Evolutionary conservation across 2,888 invertebrate species (phyloP).

Genomic region (Lagria hirta): DNA sequence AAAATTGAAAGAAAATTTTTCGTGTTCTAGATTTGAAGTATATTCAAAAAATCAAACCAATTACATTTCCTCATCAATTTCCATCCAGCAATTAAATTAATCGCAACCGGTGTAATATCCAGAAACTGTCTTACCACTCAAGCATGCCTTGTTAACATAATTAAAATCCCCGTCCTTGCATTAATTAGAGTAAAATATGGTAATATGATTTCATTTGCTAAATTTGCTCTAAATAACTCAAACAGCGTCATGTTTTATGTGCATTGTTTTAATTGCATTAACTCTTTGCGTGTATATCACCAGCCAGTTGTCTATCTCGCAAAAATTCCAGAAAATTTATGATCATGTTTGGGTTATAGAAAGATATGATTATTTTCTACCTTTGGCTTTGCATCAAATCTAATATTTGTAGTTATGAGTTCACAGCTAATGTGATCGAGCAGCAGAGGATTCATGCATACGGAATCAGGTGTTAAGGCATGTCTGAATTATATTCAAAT

Average conservation of each 20-base stretch:
- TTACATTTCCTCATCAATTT: too few relatives aligned
- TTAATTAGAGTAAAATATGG: conserved; percentile 19
- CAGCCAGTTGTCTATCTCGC: conserved; percentile 3
- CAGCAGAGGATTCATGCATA: conserved; percentile 28
- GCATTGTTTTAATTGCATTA: conserved; percentile 17
- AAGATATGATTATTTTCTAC: too few relatives aligned
- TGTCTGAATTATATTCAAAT: conserved; percentile 28
- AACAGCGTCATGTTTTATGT: conserved; percentile 15
- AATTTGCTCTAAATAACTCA: conserved; percentile 20
- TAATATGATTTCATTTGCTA: conserved; percentile 13
- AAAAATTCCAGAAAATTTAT: too few relatives aligned
- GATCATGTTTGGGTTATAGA: too few relatives aligned
- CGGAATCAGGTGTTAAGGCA: conserved; percentile 28
- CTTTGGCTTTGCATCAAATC: conserved; percentile 23
- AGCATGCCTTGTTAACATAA: conserved; percentile 21
- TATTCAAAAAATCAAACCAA: too few relatives aligned
- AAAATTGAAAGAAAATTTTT: too few relatives aligned
- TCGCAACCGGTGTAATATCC: too few relatives aligned
- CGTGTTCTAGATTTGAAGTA: too few relatives aligned
- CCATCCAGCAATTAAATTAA: too few relatives aligned
- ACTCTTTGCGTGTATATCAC: conserved; percentile 10
- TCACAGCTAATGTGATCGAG: conserved; percentile 29
- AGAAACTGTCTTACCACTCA: too few relatives aligned
- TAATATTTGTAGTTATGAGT: conserved; percentile 29
- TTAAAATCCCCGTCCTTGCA: conserved; percentile 11